Evolutionary conservation across 2,797 vertebrate genomes (phyloP).

Genomic region (Scarus forsteni): DNA sequence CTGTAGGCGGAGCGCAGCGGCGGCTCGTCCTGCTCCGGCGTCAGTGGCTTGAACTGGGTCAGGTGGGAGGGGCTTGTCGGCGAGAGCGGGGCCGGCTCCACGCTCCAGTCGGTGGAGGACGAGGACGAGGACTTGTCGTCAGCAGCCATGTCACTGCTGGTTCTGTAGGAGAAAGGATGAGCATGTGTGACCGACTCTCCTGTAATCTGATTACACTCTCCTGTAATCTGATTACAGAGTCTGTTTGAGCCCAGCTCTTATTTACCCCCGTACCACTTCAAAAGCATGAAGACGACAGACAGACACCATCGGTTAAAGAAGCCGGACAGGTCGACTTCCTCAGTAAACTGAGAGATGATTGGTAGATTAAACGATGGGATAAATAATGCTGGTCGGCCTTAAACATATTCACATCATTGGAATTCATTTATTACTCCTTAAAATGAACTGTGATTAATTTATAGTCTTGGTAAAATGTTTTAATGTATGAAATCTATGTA

Average conservation of each 20-base stretch:
- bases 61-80: constrained; percentile 94
- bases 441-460: no score
- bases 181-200: neutral
- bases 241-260: neutral
- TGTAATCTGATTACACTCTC: neutral
- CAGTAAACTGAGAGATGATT: no score
- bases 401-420: no score
- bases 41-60: constrained; percentile 98
- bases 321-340: no score
- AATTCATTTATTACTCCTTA: no score
- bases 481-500: no score
- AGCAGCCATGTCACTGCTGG: constrained; percentile 91
- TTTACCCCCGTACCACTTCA: no score
- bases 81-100: constrained; percentile 86
- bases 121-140: constrained; percentile 90
- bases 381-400: no score
- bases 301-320: no score
- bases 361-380: no score
- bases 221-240: neutral
- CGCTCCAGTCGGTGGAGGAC: constrained; percentile 87
- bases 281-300: no score
- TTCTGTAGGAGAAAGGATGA: constrained; percentile 60
- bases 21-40: constrained; percentile 97
- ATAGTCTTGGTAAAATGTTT: no score
- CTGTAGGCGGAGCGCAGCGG: constrained; percentile 97